A percentile compares a stretch with the other conserved stretches of the same genome.
Conservation (phyloP, 2,113 vertebrate species). For the Formicarius rufipectus region DNA sequence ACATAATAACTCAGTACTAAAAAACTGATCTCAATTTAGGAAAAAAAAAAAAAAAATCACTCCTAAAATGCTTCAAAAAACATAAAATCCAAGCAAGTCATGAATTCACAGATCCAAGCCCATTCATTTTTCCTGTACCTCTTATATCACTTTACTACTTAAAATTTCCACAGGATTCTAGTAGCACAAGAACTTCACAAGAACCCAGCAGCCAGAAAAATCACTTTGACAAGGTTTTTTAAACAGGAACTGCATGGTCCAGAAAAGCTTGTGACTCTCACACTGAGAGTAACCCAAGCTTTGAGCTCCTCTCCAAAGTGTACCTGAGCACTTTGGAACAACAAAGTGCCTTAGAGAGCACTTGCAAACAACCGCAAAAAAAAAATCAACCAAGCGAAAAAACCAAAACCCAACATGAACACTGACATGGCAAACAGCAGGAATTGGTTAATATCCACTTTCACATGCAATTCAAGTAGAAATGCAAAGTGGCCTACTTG, state of each 20-base stretch:
- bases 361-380: no score
- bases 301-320: not conserved
- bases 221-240: not conserved
- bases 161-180: not conserved
- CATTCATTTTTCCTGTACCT: not conserved
- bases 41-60: not conserved
- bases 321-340: not conserved
- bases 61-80: not conserved
- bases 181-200: not conserved
- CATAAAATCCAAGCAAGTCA: not conserved
- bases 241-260: not conserved
- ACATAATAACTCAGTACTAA: not conserved
- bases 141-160: not conserved
- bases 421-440: accelerated
- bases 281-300: accelerated
- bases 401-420: not conserved
- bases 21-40: not conserved
- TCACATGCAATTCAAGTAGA: not conserved
- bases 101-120: not conserved
- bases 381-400: no score
- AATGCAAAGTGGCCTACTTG: not conserved
- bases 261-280: accelerated
- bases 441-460: accelerated
- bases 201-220: not conserved
- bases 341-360: no score